Evolutionary conservation across 2,888 invertebrate genomes (phyloP).

Genomic region (Synergus umbraculus): DNA sequence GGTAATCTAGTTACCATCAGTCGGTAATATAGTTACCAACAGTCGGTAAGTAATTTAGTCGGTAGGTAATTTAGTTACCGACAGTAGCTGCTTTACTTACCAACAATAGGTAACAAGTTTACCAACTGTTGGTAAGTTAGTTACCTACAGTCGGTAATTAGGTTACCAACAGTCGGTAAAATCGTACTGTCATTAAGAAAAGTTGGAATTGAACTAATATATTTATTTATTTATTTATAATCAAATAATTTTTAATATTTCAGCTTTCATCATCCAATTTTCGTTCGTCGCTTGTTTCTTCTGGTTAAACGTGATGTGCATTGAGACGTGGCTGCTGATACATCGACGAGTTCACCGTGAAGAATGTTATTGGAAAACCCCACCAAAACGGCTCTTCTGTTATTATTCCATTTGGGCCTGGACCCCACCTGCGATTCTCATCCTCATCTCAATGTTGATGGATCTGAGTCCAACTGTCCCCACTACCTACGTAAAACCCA

Average conservation of each 20-base stretch:
- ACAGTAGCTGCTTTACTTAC: too few species aligned
- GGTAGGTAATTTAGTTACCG: too few species aligned
- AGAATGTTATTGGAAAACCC: constrained; percentile 3
- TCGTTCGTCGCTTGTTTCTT: constrained; percentile 84
- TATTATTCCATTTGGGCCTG: constrained; percentile 82
- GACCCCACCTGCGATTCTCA: constrained; percentile 79
- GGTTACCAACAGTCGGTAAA: too few species aligned
- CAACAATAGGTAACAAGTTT: too few species aligned
- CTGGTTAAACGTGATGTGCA: constrained; percentile 85
- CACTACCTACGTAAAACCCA: constrained; percentile 80
- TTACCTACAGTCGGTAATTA: too few species aligned
- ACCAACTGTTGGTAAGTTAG: too few species aligned
- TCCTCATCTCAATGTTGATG: constrained; percentile 80
- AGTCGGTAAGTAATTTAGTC: too few species aligned
- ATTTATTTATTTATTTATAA: too few species aligned
- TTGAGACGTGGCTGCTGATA: constrained; percentile 82
- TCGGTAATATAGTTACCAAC: too few species aligned
- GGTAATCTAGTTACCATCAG: too few species aligned
- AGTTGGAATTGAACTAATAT: too few species aligned
- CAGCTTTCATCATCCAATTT: constrained; percentile 84
- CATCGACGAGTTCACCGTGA: constrained; percentile 59
- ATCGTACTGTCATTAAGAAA: too few species aligned
- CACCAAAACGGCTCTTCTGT: constrained; percentile 73
- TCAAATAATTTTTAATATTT: constrained; percentile 63
- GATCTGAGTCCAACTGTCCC: constrained; percentile 82